A percentile compares a stretch with the other conserved stretches of the same genome.
phyloP scores from a whole-genome alignment of 2,888 invertebrate genomes.

The Erynnis tages region DNA sequence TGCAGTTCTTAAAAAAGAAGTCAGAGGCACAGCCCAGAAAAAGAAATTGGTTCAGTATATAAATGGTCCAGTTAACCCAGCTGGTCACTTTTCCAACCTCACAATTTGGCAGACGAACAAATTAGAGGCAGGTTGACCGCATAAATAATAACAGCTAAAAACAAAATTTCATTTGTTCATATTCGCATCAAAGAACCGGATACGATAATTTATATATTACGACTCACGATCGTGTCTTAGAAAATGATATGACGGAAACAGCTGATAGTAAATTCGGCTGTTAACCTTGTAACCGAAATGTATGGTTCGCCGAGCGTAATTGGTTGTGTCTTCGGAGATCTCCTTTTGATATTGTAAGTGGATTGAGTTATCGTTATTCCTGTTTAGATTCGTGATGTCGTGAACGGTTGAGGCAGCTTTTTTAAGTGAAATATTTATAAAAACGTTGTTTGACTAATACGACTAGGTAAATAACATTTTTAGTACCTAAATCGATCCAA shows the following conservation, averaged over 20 bases:
- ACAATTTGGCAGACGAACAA: constrained; percentile 4
- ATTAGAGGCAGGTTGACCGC: constrained; percentile 16
- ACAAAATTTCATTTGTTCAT: constrained; percentile 31
- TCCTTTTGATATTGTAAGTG: constrained; percentile 19
- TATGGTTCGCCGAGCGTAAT: constrained; percentile 17
- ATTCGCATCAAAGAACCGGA: constrained; percentile 48
- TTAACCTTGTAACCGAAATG: constrained; percentile 46
- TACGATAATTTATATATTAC: constrained; percentile 42
- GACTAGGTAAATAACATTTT: no score
- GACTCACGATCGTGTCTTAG: constrained; percentile 28
- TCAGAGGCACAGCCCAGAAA: no score
- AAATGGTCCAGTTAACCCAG: neutral
- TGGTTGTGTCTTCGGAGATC: constrained; percentile 20
- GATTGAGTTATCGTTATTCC: neutral
- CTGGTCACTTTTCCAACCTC: constrained; percentile 8
- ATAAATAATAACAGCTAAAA: constrained; percentile 34
- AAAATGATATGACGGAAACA: constrained; percentile 41
- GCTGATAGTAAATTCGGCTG: constrained; percentile 40
- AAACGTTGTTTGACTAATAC: no score
- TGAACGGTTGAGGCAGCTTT: neutral
- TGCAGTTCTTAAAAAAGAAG: no score
- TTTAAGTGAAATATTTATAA: no score
- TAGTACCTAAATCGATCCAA: no score
- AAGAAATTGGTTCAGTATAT: no score
- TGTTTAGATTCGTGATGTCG: neutral